A percentile compares a stretch with the other conserved stretches of the same genome.
phyloP scores from a whole-genome alignment of 2,888 invertebrate species.

The Nasonovia ribisnigri region DNA sequence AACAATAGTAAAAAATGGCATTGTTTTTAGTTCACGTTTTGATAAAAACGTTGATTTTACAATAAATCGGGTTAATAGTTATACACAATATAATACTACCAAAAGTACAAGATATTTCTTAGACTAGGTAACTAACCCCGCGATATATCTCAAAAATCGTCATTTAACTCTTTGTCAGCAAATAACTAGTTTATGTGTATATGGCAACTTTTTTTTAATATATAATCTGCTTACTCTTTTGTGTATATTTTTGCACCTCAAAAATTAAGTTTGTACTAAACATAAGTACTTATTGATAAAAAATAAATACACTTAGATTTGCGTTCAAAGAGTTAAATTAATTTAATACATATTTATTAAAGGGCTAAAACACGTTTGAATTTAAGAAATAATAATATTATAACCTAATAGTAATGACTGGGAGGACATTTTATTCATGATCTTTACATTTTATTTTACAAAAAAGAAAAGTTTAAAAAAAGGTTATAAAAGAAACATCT shows the following conservation, averaged over 20 bases:
- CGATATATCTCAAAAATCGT: conserved; percentile 28
- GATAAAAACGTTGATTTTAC: conserved; percentile 10
- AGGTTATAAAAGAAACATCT: conserved; percentile 60
- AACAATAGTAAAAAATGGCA: conserved; percentile 61
- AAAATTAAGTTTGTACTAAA: neutral
- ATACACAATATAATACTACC: conserved; percentile 24
- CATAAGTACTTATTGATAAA: neutral
- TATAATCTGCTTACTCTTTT: neutral
- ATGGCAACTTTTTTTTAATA: neutral
- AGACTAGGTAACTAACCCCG: conserved; percentile 63
- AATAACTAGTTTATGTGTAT: neutral
- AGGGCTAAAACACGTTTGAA: conserved; percentile 45
- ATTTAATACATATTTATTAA: neutral
- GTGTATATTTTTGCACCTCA: neutral
- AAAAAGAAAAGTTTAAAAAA: conserved; percentile 51
- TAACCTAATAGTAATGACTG: conserved; percentile 63
- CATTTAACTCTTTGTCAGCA: conserved; percentile 42
- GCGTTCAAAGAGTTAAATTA: conserved; percentile 35
- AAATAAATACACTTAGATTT: conserved; percentile 29
- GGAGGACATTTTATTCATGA: conserved; percentile 36
- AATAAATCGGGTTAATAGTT: conserved; percentile 45
- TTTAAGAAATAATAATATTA: conserved; percentile 41
- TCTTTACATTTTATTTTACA: conserved; percentile 44
- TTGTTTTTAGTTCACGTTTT: conserved; percentile 35
- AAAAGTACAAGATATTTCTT: conserved; percentile 45